Percentiles rank a stretch among this genome's conserved stretches.
phyloP scores from a whole-genome alignment of 2,888 invertebrate genomes.

The Drosophila siamana region DNA sequence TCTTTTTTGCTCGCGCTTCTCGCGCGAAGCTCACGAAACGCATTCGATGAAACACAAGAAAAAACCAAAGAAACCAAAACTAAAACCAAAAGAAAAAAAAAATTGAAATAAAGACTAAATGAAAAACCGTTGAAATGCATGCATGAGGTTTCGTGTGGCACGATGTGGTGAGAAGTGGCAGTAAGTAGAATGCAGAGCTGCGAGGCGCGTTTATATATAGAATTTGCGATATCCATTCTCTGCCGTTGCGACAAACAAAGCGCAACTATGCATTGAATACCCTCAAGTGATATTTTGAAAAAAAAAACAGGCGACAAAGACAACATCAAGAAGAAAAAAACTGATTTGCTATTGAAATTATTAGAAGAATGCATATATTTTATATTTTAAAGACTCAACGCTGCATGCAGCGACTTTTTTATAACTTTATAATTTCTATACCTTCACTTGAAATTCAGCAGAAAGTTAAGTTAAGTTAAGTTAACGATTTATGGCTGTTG shows the following conservation, averaged over 20 bases:
- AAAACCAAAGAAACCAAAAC: slow-evolving; percentile 10
- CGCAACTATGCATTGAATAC: no score
- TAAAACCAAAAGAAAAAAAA: slow-evolving; percentile 3
- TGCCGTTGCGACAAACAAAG: slow-evolving; percentile 6
- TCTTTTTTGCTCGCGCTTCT: no score
- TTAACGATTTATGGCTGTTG: no score
- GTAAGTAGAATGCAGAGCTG: slow-evolving; percentile 33
- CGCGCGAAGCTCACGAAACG: slow-evolving; percentile 50
- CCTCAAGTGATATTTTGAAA: no score
- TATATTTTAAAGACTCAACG: no score
- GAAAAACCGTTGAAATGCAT: slow-evolving; percentile 37
- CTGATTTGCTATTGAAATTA: not conserved
- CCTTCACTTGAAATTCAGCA: no score
- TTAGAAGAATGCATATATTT: no score
- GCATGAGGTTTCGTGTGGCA: slow-evolving; percentile 72
- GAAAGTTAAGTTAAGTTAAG: no score
- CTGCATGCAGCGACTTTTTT: no score
- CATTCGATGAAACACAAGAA: slow-evolving; percentile 30
- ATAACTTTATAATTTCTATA: no score
- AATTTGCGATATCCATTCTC: slow-evolving; percentile 28
- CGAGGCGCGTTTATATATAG: slow-evolving; percentile 38
- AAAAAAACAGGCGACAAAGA: not conserved
- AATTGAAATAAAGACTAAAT: slow-evolving; percentile 5
- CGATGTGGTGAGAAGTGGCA: slow-evolving; percentile 64
- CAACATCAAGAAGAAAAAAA: no score